These are phyloP conservation scores for Lineus longissimus DNA, from an alignment of 1,140 invertebrate genomes.

Conservation along the genomic window DNA sequence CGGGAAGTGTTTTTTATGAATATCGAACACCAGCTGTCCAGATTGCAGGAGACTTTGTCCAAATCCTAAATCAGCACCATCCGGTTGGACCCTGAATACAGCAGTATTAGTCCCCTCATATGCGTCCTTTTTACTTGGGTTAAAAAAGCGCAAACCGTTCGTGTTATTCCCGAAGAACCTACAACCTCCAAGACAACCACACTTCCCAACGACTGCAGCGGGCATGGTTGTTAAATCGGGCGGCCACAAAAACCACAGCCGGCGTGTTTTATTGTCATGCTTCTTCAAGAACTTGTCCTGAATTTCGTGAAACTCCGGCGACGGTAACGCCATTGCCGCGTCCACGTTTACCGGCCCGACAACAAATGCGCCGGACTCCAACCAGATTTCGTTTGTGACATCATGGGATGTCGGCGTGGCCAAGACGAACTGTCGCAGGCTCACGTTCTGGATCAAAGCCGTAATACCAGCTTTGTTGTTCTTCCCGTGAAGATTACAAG, in stretches of 20 bases:
- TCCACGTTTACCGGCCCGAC: constrained; percentile 89
- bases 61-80: constrained; percentile 73
- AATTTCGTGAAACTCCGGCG: constrained; percentile 43
- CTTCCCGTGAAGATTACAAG: constrained; percentile 90
- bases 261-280: constrained; percentile 82
- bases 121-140: constrained; percentile 62
- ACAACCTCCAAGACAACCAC: constrained; percentile 93
- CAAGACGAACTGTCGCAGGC: constrained; percentile 64
- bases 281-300: constrained; percentile 69
- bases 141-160: constrained; percentile 83
- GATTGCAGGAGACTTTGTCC: constrained; percentile 89
- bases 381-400: constrained; percentile 62
- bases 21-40: constrained; percentile 83
- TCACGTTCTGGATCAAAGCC: constrained; percentile 75
- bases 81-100: constrained; percentile 39
- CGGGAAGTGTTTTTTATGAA: constrained; percentile 41
- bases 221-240: constrained; percentile 50
- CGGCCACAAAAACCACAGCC: constrained; percentile 93
- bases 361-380: constrained; percentile 86
- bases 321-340: constrained; percentile 67
- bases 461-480: constrained; percentile 86
- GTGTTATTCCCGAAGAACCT: constrained; percentile 79
- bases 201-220: constrained; percentile 70
- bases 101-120: constrained; percentile 32
- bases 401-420: constrained; percentile 30